A percentile compares a stretch with the other conserved stretches of the same genome.
These are phyloP conservation scores for Galendromus occidentalis DNA, from an alignment of 1,140 invertebrate species.

Conservation along the genomic window DNA sequence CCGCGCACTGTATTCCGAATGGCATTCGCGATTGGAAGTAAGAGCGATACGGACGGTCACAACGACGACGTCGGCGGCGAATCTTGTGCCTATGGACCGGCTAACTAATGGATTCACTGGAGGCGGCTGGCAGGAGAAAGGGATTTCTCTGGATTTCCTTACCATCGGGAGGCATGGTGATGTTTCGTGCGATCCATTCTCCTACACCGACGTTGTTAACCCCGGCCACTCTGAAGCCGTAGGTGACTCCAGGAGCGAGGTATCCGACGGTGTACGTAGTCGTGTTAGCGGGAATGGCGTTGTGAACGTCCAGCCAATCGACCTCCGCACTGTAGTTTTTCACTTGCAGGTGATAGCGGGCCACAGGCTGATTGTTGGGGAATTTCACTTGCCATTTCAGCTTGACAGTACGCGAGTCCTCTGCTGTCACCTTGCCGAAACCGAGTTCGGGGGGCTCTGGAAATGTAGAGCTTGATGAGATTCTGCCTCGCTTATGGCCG, in stretches of 20 bases:
- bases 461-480: constrained; percentile 13
- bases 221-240: constrained; percentile 20
- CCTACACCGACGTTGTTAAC: constrained; percentile 19
- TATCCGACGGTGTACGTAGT: constrained; percentile 17
- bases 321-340: constrained; percentile 19
- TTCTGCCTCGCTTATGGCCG: too few relatives aligned
- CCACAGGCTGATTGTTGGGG: constrained; percentile 19
- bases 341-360: constrained; percentile 19
- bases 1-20: too few relatives aligned
- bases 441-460: constrained; percentile 19
- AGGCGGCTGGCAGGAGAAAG: too few relatives aligned
- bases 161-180: constrained; percentile 21
- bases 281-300: constrained; percentile 15
- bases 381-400: constrained; percentile 18
- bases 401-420: constrained; percentile 17
- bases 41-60: too few relatives aligned
- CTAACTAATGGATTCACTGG: too few relatives aligned
- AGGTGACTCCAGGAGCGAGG: constrained; percentile 20
- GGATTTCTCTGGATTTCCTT: background rate
- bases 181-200: constrained; percentile 19
- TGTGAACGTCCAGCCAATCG: constrained; percentile 15
- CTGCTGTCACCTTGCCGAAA: constrained; percentile 17
- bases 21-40: too few relatives aligned
- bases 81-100: too few relatives aligned
- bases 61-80: too few relatives aligned